These are phyloP conservation scores for Prionailurus viverrinus DNA, from an alignment of 2,113 vertebrate genomes.

Conservation along the genomic window DNA sequence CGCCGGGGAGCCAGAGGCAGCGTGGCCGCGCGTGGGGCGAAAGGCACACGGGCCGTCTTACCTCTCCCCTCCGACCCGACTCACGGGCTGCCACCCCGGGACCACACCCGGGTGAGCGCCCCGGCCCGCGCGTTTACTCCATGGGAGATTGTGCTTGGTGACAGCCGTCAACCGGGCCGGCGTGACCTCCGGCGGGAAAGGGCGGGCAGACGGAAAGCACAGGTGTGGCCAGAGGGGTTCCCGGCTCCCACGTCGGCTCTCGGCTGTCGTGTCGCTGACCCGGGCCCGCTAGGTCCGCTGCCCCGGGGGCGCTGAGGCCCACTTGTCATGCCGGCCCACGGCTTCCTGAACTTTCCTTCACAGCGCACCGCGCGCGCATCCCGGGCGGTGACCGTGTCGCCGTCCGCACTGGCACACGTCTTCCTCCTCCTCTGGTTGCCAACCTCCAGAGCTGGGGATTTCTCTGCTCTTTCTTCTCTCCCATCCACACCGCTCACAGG, in stretches of 20 bases:
- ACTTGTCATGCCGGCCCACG: rapidly evolving
- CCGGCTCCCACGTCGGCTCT: rapidly evolving
- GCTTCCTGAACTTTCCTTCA: background rate
- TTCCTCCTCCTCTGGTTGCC: rapidly evolving
- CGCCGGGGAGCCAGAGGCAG: background rate
- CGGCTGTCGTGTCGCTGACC: rapidly evolving
- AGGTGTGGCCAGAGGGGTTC: too few species aligned
- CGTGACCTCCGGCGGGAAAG: conserved; percentile 12
- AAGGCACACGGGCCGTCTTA: rapidly evolving
- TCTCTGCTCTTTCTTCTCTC: background rate
- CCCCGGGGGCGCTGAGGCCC: rapidly evolving
- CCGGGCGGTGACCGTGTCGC: rapidly evolving
- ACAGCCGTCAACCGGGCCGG: rapidly evolving
- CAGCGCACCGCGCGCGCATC: rapidly evolving
- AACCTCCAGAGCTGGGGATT: background rate
- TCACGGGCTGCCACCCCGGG: background rate
- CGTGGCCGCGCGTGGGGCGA: too few species aligned
- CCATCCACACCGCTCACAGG: rapidly evolving
- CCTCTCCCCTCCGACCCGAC: background rate
- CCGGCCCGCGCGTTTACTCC: rapidly evolving
- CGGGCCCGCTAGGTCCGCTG: rapidly evolving
- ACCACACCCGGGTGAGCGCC: background rate
- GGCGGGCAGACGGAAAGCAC: rapidly evolving
- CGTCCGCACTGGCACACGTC: rapidly evolving
- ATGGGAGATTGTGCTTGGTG: conserved; percentile 6